Conservation (phyloP, 2,113 vertebrate genomes). For the Sceloporus undulatus region DNA sequence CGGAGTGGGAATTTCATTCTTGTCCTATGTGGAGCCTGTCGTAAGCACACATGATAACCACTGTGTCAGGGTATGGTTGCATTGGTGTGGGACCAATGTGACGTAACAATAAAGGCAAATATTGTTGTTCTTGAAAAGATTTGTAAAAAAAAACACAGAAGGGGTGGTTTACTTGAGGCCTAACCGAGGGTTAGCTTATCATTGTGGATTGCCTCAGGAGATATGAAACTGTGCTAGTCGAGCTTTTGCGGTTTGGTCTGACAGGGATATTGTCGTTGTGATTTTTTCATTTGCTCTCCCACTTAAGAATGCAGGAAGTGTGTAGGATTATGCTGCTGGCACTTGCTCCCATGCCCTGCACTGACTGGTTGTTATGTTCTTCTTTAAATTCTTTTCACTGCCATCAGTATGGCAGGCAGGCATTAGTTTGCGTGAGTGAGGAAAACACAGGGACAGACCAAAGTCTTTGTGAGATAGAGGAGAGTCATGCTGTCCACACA, state of each 20-base stretch:
- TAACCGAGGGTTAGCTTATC: constrained; percentile 40
- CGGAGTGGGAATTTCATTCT: constrained; percentile 17
- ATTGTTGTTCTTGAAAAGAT: constrained; percentile 71
- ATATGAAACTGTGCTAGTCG: constrained; percentile 61
- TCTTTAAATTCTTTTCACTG: background rate
- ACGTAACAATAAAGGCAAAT: constrained; percentile 57
- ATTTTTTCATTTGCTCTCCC: constrained; percentile 2
- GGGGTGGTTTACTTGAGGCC: constrained; percentile 59
- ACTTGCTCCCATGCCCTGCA: background rate
- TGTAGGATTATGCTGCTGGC: background rate
- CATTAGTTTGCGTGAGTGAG: too few species aligned
- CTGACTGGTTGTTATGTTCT: background rate
- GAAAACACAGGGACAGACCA: background rate
- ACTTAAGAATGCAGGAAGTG: background rate
- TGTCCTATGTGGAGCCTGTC: background rate
- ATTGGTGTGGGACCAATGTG: constrained; percentile 37
- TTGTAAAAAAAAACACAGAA: too few species aligned
- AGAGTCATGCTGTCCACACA: background rate
- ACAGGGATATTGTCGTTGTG: constrained; percentile 17
- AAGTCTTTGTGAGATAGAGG: background rate
- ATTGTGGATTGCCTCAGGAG: background rate
- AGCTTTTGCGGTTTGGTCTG: constrained; percentile 40
- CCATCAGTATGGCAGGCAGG: background rate
- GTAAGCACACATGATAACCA: constrained; percentile 42
- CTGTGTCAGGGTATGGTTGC: constrained; percentile 21